Evolutionary conservation across 1,140 invertebrate genomes (phyloP), one percentile per base, ranked within the genome.

Genomic region (Euura saliciscinereae): DNA sequence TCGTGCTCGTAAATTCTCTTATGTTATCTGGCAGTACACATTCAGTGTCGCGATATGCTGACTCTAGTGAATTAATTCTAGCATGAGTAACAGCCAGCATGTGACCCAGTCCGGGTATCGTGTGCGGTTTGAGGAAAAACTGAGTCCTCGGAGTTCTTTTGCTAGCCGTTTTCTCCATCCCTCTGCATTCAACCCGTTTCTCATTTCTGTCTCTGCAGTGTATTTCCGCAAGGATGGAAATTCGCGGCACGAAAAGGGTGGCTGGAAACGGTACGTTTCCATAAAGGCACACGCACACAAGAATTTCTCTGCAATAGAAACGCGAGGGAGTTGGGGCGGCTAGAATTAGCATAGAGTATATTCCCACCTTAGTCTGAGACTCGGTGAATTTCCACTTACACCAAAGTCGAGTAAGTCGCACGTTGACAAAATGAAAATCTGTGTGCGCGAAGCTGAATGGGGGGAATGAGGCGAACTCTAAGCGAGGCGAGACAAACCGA

Each of bases 51-150:
- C 51, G 51, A 59, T 59, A 59, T 6, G 51, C 51, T 59, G 51
- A 59, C 51, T 59, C 51, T 59, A 11, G 51, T 59, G 51, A 59
- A 59, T 59, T 59, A 59, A 59, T 59, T 59, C 51, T n/a, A 59
- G 13, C 51, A 59, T 59, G 51, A 59, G 51, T 59, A 59, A 59
- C 51, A n/a, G 51, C 10, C 51, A 59, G 51, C 3, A 59, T 59
- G 51, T 11, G 51, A 59, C 51, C 8, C 51, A n/a, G 51, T 59
- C 51, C 13, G 10, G 8, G 51, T 11, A 59, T 59, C 51, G 51
- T 59, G 51, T n/a, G 6, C 51, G 13, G 5, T n/a, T 59, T 8
- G 13, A 59, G 51, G 51, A 59, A 59, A 59, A 59, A 6, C 8
- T n/a, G 8, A 59, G 6, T 3, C 13, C 51, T 59, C 51, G 10